phyloP scores from a whole-genome alignment of 2,797 vertebrate species.

The Hirundo rustica region DNA sequence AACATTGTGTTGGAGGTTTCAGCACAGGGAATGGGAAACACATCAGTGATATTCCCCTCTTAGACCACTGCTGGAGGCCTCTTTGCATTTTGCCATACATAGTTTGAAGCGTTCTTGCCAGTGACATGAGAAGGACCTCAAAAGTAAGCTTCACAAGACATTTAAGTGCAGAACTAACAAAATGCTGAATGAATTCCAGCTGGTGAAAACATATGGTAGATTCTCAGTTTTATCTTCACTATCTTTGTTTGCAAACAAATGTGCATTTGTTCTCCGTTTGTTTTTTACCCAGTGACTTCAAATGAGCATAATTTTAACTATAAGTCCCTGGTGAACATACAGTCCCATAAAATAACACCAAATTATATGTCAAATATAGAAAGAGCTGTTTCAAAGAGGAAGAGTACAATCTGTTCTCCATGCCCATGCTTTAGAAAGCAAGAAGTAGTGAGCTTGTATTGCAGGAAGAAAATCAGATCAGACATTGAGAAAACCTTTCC shows the following conservation, averaged over 20 bases:
- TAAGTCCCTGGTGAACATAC: constrained; percentile 22
- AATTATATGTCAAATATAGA: not conserved
- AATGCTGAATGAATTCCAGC: constrained; percentile 68
- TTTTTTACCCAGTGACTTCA: constrained; percentile 57
- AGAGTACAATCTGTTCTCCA: not conserved
- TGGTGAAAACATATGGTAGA: constrained; percentile 73
- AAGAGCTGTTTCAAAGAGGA: not conserved
- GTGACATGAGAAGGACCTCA: constrained; percentile 8
- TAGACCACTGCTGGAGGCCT: not conserved
- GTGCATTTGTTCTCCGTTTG: constrained; percentile 72
- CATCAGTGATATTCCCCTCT: not conserved
- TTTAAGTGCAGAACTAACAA: constrained; percentile 59
- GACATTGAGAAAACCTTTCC: not conserved
- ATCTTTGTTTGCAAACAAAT: constrained; percentile 75
- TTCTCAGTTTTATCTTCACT: constrained; percentile 72
- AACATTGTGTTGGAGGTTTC: constrained; percentile 9
- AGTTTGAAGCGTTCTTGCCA: not conserved
- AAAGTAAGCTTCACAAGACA: not conserved
- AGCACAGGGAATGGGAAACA: not conserved
- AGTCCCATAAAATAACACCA: constrained; percentile 28
- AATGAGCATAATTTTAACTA: constrained; percentile 48
- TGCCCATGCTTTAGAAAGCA: not conserved
- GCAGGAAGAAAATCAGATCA: not conserved
- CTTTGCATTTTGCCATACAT: not conserved
- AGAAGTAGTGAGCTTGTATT: not conserved